phyloP scores from a whole-genome alignment of 1,140 invertebrate species.

The Eumeta japonica region DNA sequence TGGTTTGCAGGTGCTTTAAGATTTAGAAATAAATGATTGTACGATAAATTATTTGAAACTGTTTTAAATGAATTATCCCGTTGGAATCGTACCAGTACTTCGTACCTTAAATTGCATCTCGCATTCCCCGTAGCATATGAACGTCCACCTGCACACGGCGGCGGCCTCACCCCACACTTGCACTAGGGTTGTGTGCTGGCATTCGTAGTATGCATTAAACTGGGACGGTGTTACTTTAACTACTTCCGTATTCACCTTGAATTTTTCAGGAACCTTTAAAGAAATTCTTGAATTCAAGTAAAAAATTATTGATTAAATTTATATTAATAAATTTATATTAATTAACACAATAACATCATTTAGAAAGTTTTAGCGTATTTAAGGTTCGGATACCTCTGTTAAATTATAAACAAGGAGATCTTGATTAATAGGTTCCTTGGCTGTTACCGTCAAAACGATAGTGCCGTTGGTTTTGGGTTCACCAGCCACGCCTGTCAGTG shows the following conservation, averaged over 20 bases:
- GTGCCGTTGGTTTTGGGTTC: slow-evolving; percentile 33
- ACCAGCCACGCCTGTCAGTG: slow-evolving; percentile 21
- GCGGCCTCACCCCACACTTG: slow-evolving; percentile 43
- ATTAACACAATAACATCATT: neutral
- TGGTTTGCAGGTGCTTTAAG: too few relatives aligned
- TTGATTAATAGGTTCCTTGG: slow-evolving; percentile 28
- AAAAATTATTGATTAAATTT: neutral
- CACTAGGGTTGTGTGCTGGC: slow-evolving; percentile 29
- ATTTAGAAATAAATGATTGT: too few relatives aligned
- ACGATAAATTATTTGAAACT: too few relatives aligned
- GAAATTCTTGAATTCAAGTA: too few relatives aligned
- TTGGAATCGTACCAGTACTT: neutral
- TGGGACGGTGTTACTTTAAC: slow-evolving; percentile 32
- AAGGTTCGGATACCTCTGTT: slow-evolving; percentile 26
- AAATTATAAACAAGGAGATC: slow-evolving; percentile 38
- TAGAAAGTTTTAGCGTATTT: neutral
- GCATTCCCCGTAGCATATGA: slow-evolving; percentile 36
- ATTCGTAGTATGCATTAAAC: slow-evolving; percentile 40
- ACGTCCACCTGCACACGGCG: slow-evolving; percentile 33
- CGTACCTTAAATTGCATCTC: slow-evolving; percentile 33
- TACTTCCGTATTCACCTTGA: slow-evolving; percentile 31
- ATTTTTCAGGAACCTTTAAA: slow-evolving; percentile 40
- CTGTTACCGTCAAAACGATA: slow-evolving; percentile 25
- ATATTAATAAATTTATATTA: neutral
- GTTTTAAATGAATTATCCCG: neutral